Percentiles rank a stretch among this genome's conserved stretches.
Evolutionary conservation across 2,888 invertebrate genomes (phyloP).

Genomic region (Melanostoma mellinum): DNA sequence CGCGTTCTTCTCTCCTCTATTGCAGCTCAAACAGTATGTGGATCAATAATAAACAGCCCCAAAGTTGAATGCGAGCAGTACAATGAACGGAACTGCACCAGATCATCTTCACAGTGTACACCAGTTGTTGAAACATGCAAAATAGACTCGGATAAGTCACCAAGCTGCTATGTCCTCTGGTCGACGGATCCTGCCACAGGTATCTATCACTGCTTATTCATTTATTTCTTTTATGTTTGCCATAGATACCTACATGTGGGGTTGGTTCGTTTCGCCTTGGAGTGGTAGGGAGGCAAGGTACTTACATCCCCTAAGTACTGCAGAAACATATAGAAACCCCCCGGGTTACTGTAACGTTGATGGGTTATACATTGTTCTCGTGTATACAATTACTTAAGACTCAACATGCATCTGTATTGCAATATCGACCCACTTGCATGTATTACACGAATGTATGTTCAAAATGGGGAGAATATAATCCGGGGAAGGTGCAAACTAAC

Average conservation of each 20-base stretch:
- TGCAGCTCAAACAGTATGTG: constrained; percentile 66
- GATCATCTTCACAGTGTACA: constrained; percentile 86
- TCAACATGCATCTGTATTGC: constrained; percentile 18
- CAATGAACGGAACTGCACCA: constrained; percentile 78
- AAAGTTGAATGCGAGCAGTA: constrained; percentile 80
- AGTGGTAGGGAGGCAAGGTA: too few relatives aligned
- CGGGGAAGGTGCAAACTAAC: too few relatives aligned
- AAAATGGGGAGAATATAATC: constrained; percentile 9
- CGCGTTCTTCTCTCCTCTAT: constrained; percentile 10
- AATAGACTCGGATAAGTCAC: constrained; percentile 87
- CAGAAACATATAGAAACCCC: constrained; percentile 9
- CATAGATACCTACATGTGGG: background rate
- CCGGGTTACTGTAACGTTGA: constrained; percentile 48
- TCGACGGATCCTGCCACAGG: constrained; percentile 86
- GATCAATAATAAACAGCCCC: constrained; percentile 73
- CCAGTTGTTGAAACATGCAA: constrained; percentile 80
- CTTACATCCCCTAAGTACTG: background rate
- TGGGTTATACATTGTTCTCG: constrained; percentile 40
- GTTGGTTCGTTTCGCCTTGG: background rate
- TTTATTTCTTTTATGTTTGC: background rate
- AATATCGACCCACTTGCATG: constrained; percentile 33
- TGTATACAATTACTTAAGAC: constrained; percentile 6
- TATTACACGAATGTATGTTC: background rate
- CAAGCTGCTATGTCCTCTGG: constrained; percentile 94
- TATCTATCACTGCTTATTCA: constrained; percentile 73